Evolutionary conservation across 2,113 vertebrate species (phyloP), one percentile per base, ranked within the genome.

Genomic region (Limanda limanda): DNA sequence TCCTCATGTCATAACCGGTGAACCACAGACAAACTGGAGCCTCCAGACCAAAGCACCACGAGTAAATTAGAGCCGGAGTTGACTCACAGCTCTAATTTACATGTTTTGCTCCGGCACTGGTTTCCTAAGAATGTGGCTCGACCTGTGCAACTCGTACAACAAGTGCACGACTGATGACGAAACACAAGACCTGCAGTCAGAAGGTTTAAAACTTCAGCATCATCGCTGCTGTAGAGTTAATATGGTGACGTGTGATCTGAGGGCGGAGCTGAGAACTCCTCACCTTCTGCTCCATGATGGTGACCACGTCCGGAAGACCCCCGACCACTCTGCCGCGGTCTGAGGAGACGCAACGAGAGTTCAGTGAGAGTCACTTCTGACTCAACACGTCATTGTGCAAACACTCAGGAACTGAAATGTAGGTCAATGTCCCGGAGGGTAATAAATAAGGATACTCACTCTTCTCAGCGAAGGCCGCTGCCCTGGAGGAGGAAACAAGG

Each of bases 241-340:
- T 13, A 13, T 12, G 2, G 2, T 13, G 10, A 42, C 2, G 35
- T 37, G 35, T 37, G 35, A 47, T 17, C 5, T 51, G 47, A 17
- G 47, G 47, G 47, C 47, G 47, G 15, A 51, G 47, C 47, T 2
- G 8, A 24, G 5, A 56, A 12, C 1, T 21, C n/a, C 54, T 56
- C 92, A 99, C 98, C 98, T 99, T 99, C 65, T 96, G 91, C n/a
- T 99, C 98, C 98, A 99, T 99, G 71, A 99, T 99, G 10, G 98
- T 99, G 88, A 98, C 98, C 0, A 99, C 98, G 1, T 99, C 98
- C 15, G 97, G 97, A 59, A 99, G 92, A 40, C 98, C 98, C 0
- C 98, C 98, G 0, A 99, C 67, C 79, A 99, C 96, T 95, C 96
- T 97, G 83, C 97, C 98, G 40, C 98, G 98, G 88, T 99, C 98